A percentile compares a stretch with the other conserved stretches of the same genome.
Conservation (phyloP, 2,888 invertebrate genomes). For the Tinea pellionella region DNA sequence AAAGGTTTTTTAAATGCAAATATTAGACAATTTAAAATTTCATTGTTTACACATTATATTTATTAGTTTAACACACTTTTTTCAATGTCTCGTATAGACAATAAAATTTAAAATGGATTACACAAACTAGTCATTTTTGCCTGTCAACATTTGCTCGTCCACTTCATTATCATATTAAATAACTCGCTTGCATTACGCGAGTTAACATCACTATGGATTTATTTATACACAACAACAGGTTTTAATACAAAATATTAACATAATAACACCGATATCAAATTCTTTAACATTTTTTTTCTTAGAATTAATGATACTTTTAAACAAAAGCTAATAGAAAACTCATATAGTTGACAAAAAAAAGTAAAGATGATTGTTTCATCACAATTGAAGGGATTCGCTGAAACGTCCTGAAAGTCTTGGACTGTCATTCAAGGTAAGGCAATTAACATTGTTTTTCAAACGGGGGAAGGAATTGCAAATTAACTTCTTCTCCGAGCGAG, state of each 20-base stretch:
- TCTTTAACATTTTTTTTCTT: too few species aligned
- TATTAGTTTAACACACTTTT: neutral
- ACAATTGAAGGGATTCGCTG: conserved; percentile 41
- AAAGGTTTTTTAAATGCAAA: neutral
- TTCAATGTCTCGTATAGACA: neutral
- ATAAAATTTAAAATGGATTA: neutral
- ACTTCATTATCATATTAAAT: conserved; percentile 12
- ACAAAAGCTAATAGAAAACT: too few species aligned
- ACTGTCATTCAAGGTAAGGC: conserved; percentile 37
- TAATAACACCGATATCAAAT: too few species aligned
- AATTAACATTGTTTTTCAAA: conserved; percentile 53
- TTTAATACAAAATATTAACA: neutral
- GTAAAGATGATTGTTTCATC: neutral
- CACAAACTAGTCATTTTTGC: neutral
- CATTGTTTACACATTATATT: too few species aligned
- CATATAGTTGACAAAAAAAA: too few species aligned
- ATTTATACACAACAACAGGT: neutral
- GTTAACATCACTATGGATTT: neutral
- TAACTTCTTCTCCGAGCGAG: neutral
- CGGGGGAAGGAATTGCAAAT: conserved; percentile 17
- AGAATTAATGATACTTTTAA: too few species aligned
- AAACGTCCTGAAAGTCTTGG: conserved; percentile 26
- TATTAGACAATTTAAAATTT: neutral
- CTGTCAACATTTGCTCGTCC: conserved; percentile 3
- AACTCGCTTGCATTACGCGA: neutral